These are phyloP conservation scores for Germaria angustata DNA, from an alignment of 2,888 invertebrate genomes.

Conservation along the genomic window DNA sequence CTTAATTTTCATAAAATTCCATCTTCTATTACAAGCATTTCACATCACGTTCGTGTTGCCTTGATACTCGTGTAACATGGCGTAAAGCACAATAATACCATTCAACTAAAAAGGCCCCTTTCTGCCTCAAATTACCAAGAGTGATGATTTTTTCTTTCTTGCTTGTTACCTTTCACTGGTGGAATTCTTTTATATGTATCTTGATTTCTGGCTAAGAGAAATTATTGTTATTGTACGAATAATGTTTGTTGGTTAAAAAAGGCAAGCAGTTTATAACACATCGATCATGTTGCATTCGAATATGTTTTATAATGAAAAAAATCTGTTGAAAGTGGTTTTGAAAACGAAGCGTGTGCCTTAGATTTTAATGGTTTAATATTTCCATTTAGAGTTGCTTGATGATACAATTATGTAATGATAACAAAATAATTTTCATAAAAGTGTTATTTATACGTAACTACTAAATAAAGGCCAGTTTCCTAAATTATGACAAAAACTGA, in stretches of 20 bases:
- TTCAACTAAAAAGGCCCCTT: conserved; percentile 9
- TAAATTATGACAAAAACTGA: too few relatives aligned
- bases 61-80: conserved; percentile 13
- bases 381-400: neutral
- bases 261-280: neutral
- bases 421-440: neutral
- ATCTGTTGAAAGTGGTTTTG: conserved; percentile 4
- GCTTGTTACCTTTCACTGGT: conserved; percentile 49
- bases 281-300: neutral
- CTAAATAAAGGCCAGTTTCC: neutral
- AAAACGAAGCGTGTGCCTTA: conserved; percentile 23
- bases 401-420: neutral
- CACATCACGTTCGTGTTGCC: neutral
- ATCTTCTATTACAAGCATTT: neutral
- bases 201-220: conserved; percentile 25
- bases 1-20: conserved; percentile 40
- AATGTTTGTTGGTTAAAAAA: neutral
- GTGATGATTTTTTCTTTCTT: neutral
- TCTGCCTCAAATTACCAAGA: conserved; percentile 45
- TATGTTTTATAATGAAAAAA: conserved; percentile 12
- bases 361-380: conserved; percentile 19
- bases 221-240: neutral
- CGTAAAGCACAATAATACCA: conserved; percentile 13
- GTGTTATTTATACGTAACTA: neutral
- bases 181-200: conserved; percentile 27